These are phyloP conservation scores for Tetranychus truncatus DNA, from an alignment of 2,888 invertebrate species.

Conservation along the genomic window DNA sequence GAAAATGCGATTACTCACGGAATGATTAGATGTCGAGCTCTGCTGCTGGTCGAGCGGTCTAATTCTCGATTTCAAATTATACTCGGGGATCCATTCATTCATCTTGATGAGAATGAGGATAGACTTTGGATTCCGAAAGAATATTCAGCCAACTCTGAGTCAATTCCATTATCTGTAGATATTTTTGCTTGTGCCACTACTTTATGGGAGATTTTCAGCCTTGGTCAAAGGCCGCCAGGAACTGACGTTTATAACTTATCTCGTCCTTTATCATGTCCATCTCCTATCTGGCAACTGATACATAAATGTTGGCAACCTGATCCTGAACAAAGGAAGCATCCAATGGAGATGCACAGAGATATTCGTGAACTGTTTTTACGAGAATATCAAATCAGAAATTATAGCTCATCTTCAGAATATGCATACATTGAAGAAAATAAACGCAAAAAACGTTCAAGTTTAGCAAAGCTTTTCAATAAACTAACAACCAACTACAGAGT, in stretches of 20 bases:
- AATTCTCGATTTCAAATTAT: slow-evolving; percentile 53
- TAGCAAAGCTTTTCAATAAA: background rate
- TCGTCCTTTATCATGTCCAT: slow-evolving; percentile 50
- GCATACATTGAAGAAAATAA: background rate
- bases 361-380: slow-evolving; percentile 58
- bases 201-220: slow-evolving; percentile 74
- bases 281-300: slow-evolving; percentile 49
- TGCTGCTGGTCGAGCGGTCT: slow-evolving; percentile 56
- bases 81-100: slow-evolving; percentile 61
- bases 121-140: slow-evolving; percentile 63
- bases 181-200: slow-evolving; percentile 83
- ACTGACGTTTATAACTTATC: slow-evolving; percentile 42
- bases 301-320: slow-evolving; percentile 29
- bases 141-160: slow-evolving; percentile 39
- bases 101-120: slow-evolving; percentile 39
- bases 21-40: slow-evolving; percentile 58
- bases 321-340: slow-evolving; percentile 44
- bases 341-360: slow-evolving; percentile 67
- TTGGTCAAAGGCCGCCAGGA: slow-evolving; percentile 41
- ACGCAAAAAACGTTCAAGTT: background rate
- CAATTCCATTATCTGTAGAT: slow-evolving; percentile 41
- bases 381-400: slow-evolving; percentile 40
- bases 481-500: background rate
- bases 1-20: slow-evolving; percentile 45
- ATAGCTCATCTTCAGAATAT: slow-evolving; percentile 43